These are phyloP conservation scores for Corvus moneduloides DNA, from an alignment of 2,113 vertebrate genomes.

Conservation along the genomic window DNA sequence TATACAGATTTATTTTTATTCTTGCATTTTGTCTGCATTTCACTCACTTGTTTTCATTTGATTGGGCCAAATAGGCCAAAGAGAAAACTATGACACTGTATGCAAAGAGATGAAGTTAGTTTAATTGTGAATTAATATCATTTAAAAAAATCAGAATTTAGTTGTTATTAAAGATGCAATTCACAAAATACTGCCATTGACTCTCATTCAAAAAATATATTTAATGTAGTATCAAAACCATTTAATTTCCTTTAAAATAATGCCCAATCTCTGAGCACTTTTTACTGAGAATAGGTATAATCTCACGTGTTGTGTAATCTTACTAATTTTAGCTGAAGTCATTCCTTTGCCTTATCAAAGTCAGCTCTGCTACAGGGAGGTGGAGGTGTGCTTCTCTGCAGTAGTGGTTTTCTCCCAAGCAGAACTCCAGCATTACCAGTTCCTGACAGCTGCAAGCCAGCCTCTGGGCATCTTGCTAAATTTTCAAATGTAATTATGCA, in stretches of 20 bases:
- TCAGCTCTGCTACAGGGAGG: not conserved
- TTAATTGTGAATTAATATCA: not conserved
- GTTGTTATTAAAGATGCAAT: not conserved
- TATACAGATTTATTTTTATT: not conserved
- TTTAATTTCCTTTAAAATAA: not conserved
- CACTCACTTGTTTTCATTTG: not conserved
- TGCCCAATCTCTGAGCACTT: not conserved
- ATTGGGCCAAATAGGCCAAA: not conserved
- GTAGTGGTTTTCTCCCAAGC: slow-evolving; percentile 58
- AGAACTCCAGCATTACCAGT: slow-evolving; percentile 68
- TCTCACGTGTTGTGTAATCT: not conserved
- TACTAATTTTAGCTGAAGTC: slow-evolving; percentile 1
- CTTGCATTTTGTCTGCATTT: not conserved
- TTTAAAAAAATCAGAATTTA: not conserved
- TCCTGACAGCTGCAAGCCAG: slow-evolving; percentile 80
- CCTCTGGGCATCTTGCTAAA: slow-evolving; percentile 81
- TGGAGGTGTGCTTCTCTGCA: slow-evolving; percentile 49
- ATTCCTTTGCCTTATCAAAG: slow-evolving; percentile 22
- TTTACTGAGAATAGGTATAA: not conserved
- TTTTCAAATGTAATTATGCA: slow-evolving; percentile 83
- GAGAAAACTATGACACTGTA: not conserved
- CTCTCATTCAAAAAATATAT: not conserved
- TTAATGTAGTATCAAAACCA: not conserved
- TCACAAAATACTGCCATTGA: not conserved
- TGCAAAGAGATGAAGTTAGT: not conserved